A percentile compares a stretch with the other conserved stretches of the same genome.
phyloP scores from a whole-genome alignment of 2,113 vertebrate genomes.

The Spheniscus mendiculus region DNA sequence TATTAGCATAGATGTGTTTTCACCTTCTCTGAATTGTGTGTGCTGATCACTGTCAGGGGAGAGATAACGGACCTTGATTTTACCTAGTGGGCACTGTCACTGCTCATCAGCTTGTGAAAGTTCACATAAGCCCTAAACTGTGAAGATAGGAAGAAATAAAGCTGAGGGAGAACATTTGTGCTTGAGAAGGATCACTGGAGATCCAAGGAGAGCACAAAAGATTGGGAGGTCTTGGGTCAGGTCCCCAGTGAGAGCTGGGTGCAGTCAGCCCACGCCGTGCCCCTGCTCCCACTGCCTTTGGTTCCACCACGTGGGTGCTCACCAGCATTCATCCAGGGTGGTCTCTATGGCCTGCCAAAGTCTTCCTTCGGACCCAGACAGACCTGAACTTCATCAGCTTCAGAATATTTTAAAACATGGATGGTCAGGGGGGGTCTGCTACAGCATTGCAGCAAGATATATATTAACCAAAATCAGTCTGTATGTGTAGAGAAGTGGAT shows the following conservation, averaged over 20 bases:
- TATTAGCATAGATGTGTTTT: background rate
- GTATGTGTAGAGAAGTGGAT: background rate
- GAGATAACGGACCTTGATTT: background rate
- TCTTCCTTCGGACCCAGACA: background rate
- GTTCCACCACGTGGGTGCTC: background rate
- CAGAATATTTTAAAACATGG: background rate
- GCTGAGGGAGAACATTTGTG: background rate
- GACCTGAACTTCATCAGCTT: background rate
- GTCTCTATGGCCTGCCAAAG: background rate
- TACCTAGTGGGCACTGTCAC: background rate
- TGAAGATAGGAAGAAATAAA: background rate
- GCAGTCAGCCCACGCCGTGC: background rate
- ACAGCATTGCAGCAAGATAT: background rate
- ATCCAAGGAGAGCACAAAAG: background rate
- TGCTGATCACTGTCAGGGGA: background rate
- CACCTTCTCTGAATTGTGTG: background rate
- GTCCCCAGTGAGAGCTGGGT: background rate
- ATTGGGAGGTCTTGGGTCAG: background rate
- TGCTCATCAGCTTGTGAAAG: background rate
- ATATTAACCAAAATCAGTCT: background rate
- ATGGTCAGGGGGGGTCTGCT: background rate
- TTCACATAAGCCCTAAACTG: background rate
- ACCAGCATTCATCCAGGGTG: background rate
- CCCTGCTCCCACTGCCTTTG: background rate
- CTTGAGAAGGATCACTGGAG: background rate